Base-by-base conservation (phyloP, 2,888 invertebrate genomes). In the Leucoptera coffeella region DNA sequence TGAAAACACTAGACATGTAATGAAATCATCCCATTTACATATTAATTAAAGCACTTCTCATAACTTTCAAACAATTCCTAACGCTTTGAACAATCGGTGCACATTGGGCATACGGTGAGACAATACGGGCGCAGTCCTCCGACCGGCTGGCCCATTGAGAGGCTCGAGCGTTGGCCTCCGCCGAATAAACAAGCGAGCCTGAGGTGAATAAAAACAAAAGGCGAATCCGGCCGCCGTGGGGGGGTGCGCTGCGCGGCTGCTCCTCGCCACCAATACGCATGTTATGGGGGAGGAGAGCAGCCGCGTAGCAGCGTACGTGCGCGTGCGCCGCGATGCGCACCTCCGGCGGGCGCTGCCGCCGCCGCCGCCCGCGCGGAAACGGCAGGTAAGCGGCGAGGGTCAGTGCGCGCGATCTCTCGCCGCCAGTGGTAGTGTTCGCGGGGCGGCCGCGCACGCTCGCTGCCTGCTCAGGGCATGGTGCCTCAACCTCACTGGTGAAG, bases 341-440 rank as follows among this genome's bases (percentile, higher is more conserved):
- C 62, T 58, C 59, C 60, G 58, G 58, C 52, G 43, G 53, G 51
- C 50, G 57, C 48, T 52, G 47, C 48, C 57, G 55, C 56, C 57
- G 52, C 52, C 55, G 52, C 53, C 17, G 17, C 17, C 6, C 6
- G 9, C 6, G 9, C 26, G 27, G 29, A 23, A 28, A 20, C 26
- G 29, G 14, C 61, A 59, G 65, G 62, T 62, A 61, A 57, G 48
- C 45, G 40, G 51, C 50, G 6, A 41, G 44, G 45, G 50, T 65
- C 65, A 67, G 65, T 69, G 62, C 59, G 67, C 65, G 65, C 65
- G 65, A 47, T 65, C 65, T 50, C 62, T 67, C 64, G 65, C 53
- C 57, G 62, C 53, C 55, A 50, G 52, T 57, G 65, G 67, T 65
- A 65, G 67, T 67, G 65, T 67, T 46, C 45, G 54, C 47, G 42